Evolutionary conservation across 1,140 invertebrate genomes (phyloP), one percentile per base, ranked within the genome.

Genomic region (Drosophila bocki): DNA sequence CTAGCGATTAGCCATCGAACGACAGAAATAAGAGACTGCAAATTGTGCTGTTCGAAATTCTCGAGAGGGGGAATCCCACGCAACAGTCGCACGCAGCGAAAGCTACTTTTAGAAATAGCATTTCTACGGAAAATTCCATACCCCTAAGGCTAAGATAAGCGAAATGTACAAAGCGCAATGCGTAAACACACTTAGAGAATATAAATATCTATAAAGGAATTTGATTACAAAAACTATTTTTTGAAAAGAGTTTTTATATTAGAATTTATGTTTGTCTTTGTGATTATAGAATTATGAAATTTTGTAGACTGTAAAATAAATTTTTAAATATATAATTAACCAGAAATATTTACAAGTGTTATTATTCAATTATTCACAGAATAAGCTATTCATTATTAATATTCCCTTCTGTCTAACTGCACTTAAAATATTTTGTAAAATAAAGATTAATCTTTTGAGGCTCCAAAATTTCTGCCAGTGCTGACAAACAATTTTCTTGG

Each of bases 401-500:
- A 22, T 7, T 22, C 2, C 11, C 44, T 13, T 22, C 17, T 6
- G 13, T 12, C 5, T 7, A 45, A 19, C 1, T 13, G 6, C 2
- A 11, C 11, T 12, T 19, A 13, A 47, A 22, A 26, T 47, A 47
- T 7, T 22, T 26, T 45, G 6, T 13, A 9, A 11, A 0, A 19
- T 2, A 4, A 17, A 8, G 8, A 3, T 44, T 3, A 9, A 11
- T 32, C 3, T 37, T 0, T 15, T 48, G 22, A 7, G 15, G 0
- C 2, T 1, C 0, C 1, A 22, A n/a, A n/a, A 17, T 65, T 53
- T 70, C 39, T 35, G 1, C 0, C 37, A 22, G 48, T 54, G 63
- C 17, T 22, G 33, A 2, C 68, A 51, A 60, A 51, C 70, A 72
- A 72, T 60, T 74, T 74, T 29, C 56, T 37, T 37, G 65, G 12